Base-by-base conservation (phyloP, 1,140 invertebrate species). In the Brachionus plicatilis region DNA sequence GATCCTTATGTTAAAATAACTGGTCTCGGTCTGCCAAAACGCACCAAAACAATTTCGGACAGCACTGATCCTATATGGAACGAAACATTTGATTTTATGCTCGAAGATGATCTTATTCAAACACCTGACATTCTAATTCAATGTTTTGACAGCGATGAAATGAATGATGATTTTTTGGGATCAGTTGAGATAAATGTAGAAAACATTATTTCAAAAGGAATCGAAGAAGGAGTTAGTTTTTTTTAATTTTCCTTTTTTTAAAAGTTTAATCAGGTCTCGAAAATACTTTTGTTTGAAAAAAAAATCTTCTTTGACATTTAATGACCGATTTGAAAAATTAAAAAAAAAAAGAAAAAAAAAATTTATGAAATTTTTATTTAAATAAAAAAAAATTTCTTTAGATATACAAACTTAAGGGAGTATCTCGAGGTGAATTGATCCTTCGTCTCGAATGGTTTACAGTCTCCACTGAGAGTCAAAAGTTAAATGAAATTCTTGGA, bases 341-440 rank as follows among this genome's bases (percentile, higher is more conserved):
- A 37, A 37, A 37, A 37, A n/a, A n/a, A n/a, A n/a, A n/a, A n/a
- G n/a, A n/a, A n/a, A n/a, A n/a, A n/a, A n/a, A 37, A 37, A 37
- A 37, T 37, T 37, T 37, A 6, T 7, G 1, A 50, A 68, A n/a
- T 12, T 68, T 47, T 43, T 56, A 1, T 2, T 56, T 17, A 1
- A n/a, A 56, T 24, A 60, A 0, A 24, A 5, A 60, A 37, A 14
- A 27, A 20, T 86, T 86, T 86, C 91, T 90, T 3, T 87, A 96
- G 94, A 97, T 96, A 95, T 91, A 96, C 75, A 94, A 94, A 0
- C 91, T 98, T 85, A 95, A 97, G 89, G 93, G 96, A 90, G 95
- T 95, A 3, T 96, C 96, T 90, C 94, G 95, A 87, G 96, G 96
- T 45, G 93, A 94, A 91, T 92, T 98, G 1, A 94, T 97, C 88